Base-by-base conservation (phyloP, 1,140 invertebrate genomes). In the Pachyrhynchus sulphureomaculatus region DNA sequence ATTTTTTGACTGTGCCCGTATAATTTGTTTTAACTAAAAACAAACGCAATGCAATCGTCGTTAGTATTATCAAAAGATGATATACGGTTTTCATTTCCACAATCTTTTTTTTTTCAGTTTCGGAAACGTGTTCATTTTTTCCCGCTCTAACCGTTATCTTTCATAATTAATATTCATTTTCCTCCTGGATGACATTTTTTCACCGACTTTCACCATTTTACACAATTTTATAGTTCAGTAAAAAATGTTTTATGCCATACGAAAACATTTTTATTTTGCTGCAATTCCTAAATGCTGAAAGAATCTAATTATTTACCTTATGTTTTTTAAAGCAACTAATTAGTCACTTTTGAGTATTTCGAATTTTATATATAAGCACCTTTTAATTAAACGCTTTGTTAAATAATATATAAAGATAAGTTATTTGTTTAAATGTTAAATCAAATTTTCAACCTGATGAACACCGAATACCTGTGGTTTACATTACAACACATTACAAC, bases 71-170 rank as follows among this genome's bases (percentile, higher is more conserved):
- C 49, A 52, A 52, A 52, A 52, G 32, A 52, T 52, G 49, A 52
- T 52, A 37, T 52, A 52, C 33, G 49, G 34, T 52, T 37, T 52
- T 26, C 49, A 52, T 52, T 52, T 52, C 33, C 49, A 52, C 49
- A 52, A 52, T 52, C 49, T 52, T 52, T 52, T 52, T 52, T 52
- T 52, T 52, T 52, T 52, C 49, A 52, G 49, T 52, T 52, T 52
- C 49, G 49, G 49, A 52, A 52, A 52, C 49, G 49, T 52, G 49
- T 36, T 52, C 33, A 52, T 52, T 52, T 52, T 52, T 52, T 52
- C 36, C 49, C 49, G 49, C 49, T 52, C 37, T 52, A 33, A 33
- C 34, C 33, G 49, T 52, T 52, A 52, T 52, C 49, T 52, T 37
- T 39, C 33, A 52, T 52, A 52, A 52, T 52, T 52, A 52, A 52